phyloP scores from a whole-genome alignment of 37 sponge, comb jelly and placozoan species.

The Chondrilla cf. caribensis region DNA sequence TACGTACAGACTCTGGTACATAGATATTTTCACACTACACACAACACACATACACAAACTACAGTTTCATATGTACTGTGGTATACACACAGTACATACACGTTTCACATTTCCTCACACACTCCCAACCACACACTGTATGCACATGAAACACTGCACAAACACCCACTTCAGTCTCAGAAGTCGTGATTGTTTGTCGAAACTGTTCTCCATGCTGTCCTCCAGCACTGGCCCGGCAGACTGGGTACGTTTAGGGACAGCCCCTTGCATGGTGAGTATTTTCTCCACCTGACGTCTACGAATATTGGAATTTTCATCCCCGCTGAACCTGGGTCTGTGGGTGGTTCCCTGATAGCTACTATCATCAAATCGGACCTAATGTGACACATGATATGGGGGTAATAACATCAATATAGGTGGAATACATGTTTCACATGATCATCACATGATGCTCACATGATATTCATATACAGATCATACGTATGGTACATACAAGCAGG shows the following conservation, averaged over 20 bases:
- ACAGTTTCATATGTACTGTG: too few species aligned
- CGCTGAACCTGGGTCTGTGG: constrained; percentile 10
- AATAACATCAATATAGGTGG: not conserved
- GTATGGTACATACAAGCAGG: constrained; percentile 19
- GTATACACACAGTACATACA: too few species aligned
- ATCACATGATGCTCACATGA: constrained; percentile 1
- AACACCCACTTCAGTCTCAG: constrained; percentile 6
- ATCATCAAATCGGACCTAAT: constrained; percentile 30
- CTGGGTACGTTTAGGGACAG: not conserved
- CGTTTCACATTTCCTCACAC: not conserved
- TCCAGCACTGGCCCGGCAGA: not conserved
- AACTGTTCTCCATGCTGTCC: too few species aligned
- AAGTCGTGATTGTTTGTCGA: not conserved
- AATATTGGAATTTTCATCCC: not conserved
- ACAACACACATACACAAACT: too few species aligned
- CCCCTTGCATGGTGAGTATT: constrained; percentile 12
- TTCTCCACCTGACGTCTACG: constrained; percentile 37
- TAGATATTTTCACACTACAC: too few species aligned
- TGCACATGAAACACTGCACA: constrained; percentile 4
- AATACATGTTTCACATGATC: not conserved
- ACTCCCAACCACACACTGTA: not conserved
- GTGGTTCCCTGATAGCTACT: not conserved
- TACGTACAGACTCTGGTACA: too few species aligned
- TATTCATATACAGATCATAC: constrained; percentile 19
- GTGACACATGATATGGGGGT: not conserved